Evolutionary conservation across 2,888 invertebrate genomes (phyloP).

Genomic region (Proisotoma minuta): DNA sequence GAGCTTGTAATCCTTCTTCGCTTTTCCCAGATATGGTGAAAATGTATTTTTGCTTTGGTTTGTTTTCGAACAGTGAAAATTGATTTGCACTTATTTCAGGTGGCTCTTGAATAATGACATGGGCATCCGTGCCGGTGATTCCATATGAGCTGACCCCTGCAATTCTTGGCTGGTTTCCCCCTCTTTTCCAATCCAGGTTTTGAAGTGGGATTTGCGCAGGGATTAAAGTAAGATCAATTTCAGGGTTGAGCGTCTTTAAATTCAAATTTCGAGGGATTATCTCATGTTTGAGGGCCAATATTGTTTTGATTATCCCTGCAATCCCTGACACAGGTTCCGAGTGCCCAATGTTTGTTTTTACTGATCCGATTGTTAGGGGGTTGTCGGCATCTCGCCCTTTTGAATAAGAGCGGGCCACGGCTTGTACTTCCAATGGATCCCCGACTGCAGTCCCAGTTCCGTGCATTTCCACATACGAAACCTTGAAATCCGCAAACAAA

Average conservation of each 20-base stretch:
- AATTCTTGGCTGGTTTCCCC: background rate
- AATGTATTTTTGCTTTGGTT: background rate
- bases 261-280: conserved; percentile 21
- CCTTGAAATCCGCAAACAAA: no score
- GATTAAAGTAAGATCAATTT: conserved; percentile 15
- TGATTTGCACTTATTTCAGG: background rate
- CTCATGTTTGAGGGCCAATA: conserved; percentile 22
- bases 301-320: conserved; percentile 27
- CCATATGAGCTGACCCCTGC: conserved; percentile 19
- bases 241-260: conserved; percentile 19
- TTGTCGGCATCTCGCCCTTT: conserved; percentile 14
- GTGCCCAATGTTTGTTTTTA: conserved; percentile 28
- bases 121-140: conserved; percentile 15
- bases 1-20: background rate
- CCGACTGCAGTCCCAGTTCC: conserved; percentile 23
- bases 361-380: conserved; percentile 15
- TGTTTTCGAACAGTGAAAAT: background rate
- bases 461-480: conserved; percentile 20
- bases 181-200: conserved; percentile 11
- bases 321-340: conserved; percentile 24
- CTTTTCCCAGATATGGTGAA: background rate
- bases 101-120: conserved; percentile 17
- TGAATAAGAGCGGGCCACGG: conserved; percentile 15
- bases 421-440: conserved; percentile 24
- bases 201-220: conserved; percentile 21